Base-by-base conservation (phyloP, 2,113 vertebrate species). In the Mobula birostris region DNA sequence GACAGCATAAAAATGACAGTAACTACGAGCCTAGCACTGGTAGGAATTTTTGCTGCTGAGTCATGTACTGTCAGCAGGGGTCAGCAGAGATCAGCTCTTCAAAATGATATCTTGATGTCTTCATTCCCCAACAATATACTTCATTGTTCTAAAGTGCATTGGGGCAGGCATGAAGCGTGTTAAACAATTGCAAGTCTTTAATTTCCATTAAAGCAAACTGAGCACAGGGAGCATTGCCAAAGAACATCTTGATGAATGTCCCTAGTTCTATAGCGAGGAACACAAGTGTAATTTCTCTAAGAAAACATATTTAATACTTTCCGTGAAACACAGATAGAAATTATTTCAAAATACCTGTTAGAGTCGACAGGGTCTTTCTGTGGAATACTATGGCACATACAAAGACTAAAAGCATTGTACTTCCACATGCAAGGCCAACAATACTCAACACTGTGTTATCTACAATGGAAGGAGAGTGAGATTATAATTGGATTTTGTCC, bases 291-390 rank as follows among this genome's bases (percentile, higher is more conserved):
- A 2, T 27, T 48, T 4, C 27, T 72, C 40, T 40, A 2, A 9
- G 21, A 7, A 74, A 74, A 74, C 17, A 21, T 24, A 93, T 19
- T 74, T 74, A 1, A 1, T 24, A 48, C 9, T 11, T 70, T 29
- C 5, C 74, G 12, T 93, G 68, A 40, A 74, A 76, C 79, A 5
- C 3, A 66, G 63, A 66, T 66, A 15, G 27, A 72, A 48, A 76
- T 56, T 19, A 56, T 74, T 21, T 56, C 29, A 90, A 93, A 56
- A 74, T 93, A 93, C 91, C 91, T 93, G 68, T 29, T 27, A 74
- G 70, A 74, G 70, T 56, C 56, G 68, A 29, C 70, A 56, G 68
- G 29, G 24, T 15, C 91, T 76, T 93, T 76, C 91, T 74, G 40
- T 76, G 70, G 91, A 24, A 93, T 29, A 74, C 27, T 56, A 93